Base-by-base conservation (phyloP, 2,888 invertebrate species). In the Latrodectus hesperus region DNA sequence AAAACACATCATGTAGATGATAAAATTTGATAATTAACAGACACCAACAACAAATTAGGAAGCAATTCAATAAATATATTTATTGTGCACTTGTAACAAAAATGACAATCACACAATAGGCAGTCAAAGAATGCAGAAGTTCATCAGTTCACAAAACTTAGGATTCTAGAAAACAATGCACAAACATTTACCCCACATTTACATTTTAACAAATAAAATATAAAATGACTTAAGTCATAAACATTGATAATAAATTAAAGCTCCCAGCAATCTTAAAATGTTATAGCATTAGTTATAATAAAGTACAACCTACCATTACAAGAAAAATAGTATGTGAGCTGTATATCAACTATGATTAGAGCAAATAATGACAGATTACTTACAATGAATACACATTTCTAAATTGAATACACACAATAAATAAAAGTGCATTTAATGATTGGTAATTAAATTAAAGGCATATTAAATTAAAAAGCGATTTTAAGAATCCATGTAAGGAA, bases 31-130 rank as follows among this genome's bases (percentile, higher is more conserved):
- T 38, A 38, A 6, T 38, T 6, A 38, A 38, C 2, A 38, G 6
- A 6, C 38, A 38, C 5, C 22, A 9, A 68, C 10, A 22, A 9
- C 68, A 73, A n/a, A 73, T 17, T 52, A 17, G 68, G 17, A 76
- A 76, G 70, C 75, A 86, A 81, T 80, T 86, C 80, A 86, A 86
- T 86, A 86, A 86, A 86, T 86, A 86, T 86, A 86, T 80, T 86
- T 86, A 86, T 86, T 86, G 80, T 86, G 85, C 85, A 86, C 80
- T 80, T 80, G 53, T 86, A 80, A 80, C 76, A 86, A 86, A 86
- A 80, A 68, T 80, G 80, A 80, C 80, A 75, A 52, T 71, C 68
- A 52, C 85, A 80, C 80, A 75, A 60, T 71, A 80, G 70, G 71
- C 85, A 71, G 70, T 38, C 38, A 64, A 71, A 60, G 70, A 26